These are phyloP conservation scores for Glandiceps talaboti DNA, from an alignment of 53 echinoderm and acorn worm species.

Conservation along the genomic window DNA sequence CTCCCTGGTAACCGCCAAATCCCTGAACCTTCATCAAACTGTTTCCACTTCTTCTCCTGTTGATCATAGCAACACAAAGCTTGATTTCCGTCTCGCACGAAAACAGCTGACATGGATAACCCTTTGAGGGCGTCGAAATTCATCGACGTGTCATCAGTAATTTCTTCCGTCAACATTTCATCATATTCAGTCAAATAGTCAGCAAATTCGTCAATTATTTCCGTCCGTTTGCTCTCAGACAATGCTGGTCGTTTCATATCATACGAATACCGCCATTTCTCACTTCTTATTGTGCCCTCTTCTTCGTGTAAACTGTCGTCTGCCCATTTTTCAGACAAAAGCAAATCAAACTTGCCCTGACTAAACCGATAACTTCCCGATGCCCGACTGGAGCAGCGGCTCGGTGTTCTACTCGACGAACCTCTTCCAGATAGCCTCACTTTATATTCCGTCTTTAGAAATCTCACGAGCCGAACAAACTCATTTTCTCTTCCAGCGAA, in stretches of 20 bases:
- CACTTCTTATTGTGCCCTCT: not conserved
- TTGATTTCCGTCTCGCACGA: not conserved
- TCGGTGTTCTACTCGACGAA: not conserved
- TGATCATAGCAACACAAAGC: not conserved
- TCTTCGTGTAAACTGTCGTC: not conserved
- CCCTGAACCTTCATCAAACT: not conserved
- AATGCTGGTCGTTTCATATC: too few relatives aligned
- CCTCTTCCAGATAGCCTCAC: not conserved
- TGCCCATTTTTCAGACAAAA: not conserved
- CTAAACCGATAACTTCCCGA: not conserved
- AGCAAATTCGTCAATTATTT: not conserved
- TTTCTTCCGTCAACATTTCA: not conserved
- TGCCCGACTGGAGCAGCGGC: not conserved
- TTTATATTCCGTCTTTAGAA: not conserved
- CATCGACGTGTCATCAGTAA: not conserved
- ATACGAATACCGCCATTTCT: not conserved
- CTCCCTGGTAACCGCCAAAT: not conserved
- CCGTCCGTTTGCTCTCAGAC: not conserved
- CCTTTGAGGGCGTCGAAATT: not conserved
- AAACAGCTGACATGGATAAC: not conserved
- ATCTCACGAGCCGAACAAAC: not conserved
- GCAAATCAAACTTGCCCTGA: not conserved
- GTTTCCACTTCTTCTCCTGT: not conserved
- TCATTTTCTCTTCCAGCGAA: not conserved
- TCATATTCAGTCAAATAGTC: not conserved